Percentiles rank a stretch among this genome's conserved stretches.
These are phyloP conservation scores for Butorides virescens DNA, from an alignment of 2,113 vertebrate genomes.

Conservation along the genomic window DNA sequence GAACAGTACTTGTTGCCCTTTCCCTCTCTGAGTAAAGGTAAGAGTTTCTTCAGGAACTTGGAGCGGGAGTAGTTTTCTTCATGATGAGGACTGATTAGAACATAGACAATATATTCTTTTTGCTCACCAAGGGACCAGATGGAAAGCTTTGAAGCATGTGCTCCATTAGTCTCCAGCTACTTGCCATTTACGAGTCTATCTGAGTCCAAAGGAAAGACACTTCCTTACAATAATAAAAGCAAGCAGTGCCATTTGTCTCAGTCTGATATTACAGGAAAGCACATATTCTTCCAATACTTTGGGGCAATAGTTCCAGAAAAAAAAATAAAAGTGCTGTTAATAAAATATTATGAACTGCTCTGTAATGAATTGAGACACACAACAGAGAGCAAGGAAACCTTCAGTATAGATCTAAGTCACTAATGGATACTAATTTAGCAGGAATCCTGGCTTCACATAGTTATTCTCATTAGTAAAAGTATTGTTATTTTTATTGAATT, in stretches of 20 bases:
- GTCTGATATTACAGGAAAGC: neutral
- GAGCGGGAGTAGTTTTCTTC: conserved; percentile 1
- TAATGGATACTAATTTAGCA: conserved; percentile 27
- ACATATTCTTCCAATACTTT: neutral
- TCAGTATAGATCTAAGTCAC: neutral
- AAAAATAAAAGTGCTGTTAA: neutral
- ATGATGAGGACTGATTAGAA: neutral
- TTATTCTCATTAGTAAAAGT: neutral
- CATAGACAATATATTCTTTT: neutral
- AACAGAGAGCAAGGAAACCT: neutral
- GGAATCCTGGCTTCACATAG: neutral
- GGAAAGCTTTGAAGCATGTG: conserved; percentile 28
- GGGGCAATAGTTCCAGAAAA: neutral
- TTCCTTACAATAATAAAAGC: conserved; percentile 12
- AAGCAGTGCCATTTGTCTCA: conserved; percentile 19
- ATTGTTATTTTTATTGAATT: neutral
- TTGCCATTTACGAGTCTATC: conserved; percentile 15
- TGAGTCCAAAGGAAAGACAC: neutral
- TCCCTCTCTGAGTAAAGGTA: neutral
- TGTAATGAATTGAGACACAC: neutral
- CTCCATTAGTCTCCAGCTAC: conserved; percentile 6
- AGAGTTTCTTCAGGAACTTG: neutral
- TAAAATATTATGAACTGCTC: neutral
- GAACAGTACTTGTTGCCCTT: neutral
- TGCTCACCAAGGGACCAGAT: neutral